Percentiles rank a stretch among this genome's conserved stretches.
Conservation (phyloP, 2,797 vertebrate species). For the Ctenochaetus hawaiiensis region DNA sequence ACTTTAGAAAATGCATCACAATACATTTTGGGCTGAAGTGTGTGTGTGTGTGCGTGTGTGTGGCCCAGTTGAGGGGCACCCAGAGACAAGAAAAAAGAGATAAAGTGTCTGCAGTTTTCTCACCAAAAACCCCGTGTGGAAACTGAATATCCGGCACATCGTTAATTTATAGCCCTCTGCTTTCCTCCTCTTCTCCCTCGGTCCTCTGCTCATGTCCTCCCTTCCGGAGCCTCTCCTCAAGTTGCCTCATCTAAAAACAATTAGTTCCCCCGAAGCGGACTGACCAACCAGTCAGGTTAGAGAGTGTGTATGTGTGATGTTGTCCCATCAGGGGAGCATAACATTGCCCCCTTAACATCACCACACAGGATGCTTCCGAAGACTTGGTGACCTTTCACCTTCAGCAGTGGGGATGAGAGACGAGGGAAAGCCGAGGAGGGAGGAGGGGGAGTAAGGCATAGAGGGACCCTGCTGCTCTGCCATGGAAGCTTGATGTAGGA, state of each 20-base stretch:
- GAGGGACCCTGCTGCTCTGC: slow-evolving; percentile 4
- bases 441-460: background rate
- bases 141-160: slow-evolving; percentile 77
- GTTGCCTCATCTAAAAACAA: slow-evolving; percentile 88
- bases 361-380: slow-evolving; percentile 81
- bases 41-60: slow-evolving; percentile 67
- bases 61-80: slow-evolving; percentile 61
- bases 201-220: slow-evolving; percentile 69
- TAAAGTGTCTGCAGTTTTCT: slow-evolving; percentile 67
- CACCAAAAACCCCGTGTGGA: slow-evolving; percentile 73
- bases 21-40: slow-evolving; percentile 61
- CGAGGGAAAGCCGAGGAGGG: slow-evolving; percentile 40
- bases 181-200: slow-evolving; percentile 58
- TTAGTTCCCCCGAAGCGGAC: slow-evolving; percentile 80
- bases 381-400: slow-evolving; percentile 73
- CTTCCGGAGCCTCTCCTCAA: slow-evolving; percentile 82
- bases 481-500: slow-evolving; percentile 25
- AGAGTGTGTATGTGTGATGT: slow-evolving; percentile 40
- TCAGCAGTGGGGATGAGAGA: slow-evolving; percentile 60
- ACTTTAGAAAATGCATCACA: slow-evolving; percentile 77
- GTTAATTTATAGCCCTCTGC: slow-evolving; percentile 77
- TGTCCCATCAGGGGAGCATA: slow-evolving; percentile 65
- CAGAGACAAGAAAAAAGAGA: slow-evolving; percentile 52
- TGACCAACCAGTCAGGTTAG: slow-evolving; percentile 50
- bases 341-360: slow-evolving; percentile 68